Evolutionary conservation across 2,797 vertebrate species (phyloP).

Genomic region (Parauchenoglanis punctatus): DNA sequence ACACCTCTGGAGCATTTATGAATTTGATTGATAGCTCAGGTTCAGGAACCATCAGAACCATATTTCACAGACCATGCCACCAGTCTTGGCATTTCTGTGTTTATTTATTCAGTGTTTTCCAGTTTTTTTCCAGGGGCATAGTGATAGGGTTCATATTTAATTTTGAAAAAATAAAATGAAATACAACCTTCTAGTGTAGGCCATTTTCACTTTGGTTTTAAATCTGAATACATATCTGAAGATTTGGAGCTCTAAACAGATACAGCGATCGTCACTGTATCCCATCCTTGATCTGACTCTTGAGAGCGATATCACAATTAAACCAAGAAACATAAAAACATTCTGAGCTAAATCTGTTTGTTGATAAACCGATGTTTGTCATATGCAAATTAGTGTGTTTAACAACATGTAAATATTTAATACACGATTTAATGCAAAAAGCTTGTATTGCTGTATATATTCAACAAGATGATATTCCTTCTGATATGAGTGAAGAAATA

Average conservation of each 20-base stretch:
- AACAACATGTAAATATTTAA: not conserved
- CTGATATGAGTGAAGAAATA: not conserved
- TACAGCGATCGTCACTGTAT: not conserved
- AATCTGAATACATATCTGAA: not conserved
- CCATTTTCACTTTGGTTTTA: not conserved
- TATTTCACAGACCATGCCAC: not conserved
- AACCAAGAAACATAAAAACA: not conserved
- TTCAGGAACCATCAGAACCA: not conserved
- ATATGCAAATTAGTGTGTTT: conserved; percentile 4
- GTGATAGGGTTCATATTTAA: conserved; percentile 2
- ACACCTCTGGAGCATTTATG: not conserved
- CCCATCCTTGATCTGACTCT: not conserved
- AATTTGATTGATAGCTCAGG: not conserved
- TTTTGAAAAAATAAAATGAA: not conserved
- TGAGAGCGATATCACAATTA: not conserved
- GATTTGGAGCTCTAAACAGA: not conserved
- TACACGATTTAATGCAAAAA: not conserved
- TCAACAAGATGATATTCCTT: not conserved
- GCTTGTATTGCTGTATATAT: not conserved
- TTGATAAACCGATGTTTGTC: not conserved
- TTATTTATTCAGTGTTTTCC: not conserved
- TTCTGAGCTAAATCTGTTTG: not conserved
- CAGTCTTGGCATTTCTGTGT: not conserved
- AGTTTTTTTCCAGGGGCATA: not conserved
- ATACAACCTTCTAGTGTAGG: not conserved